Evolutionary conservation across 1,140 invertebrate species (phyloP).

Genomic region (Linepithema humile): DNA sequence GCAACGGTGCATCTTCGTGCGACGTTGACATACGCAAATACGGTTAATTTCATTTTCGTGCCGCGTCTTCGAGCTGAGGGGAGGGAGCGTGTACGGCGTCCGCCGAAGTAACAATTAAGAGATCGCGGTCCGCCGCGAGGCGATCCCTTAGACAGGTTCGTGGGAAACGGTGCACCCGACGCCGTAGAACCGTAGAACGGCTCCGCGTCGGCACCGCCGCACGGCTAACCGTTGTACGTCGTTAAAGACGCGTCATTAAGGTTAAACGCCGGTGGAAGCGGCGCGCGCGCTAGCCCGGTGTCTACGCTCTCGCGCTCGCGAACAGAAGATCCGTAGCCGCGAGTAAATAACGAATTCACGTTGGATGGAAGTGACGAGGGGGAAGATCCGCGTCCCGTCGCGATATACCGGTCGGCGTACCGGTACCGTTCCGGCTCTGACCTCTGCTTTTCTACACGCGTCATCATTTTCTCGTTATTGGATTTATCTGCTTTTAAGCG

Average conservation of each 20-base stretch:
- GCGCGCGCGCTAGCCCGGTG: conserved; percentile 57
- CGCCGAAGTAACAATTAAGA: conserved; percentile 80
- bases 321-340: conserved; percentile 59
- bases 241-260: conserved; percentile 84
- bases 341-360: conserved; percentile 68
- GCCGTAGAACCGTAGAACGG: conserved; percentile 73
- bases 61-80: not conserved
- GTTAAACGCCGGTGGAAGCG: conserved; percentile 79
- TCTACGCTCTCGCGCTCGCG: conserved; percentile 50
- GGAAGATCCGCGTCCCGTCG: conserved; percentile 7
- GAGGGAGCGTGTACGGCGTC: conserved; percentile 40
- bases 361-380: conserved; percentile 6
- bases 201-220: conserved; percentile 66
- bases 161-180: conserved; percentile 77
- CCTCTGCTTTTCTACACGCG: conserved; percentile 50
- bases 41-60: conserved; percentile 20
- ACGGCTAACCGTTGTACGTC: conserved; percentile 76
- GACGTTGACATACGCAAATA: not conserved
- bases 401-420: conserved; percentile 27
- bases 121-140: conserved; percentile 68
- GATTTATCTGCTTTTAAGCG: conserved; percentile 22
- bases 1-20: too few relatives aligned
- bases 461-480: conserved; percentile 56
- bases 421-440: conserved; percentile 55
- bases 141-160: conserved; percentile 67